Base-by-base conservation (phyloP, 2,797 vertebrate genomes). In the Masticophis lateralis region DNA sequence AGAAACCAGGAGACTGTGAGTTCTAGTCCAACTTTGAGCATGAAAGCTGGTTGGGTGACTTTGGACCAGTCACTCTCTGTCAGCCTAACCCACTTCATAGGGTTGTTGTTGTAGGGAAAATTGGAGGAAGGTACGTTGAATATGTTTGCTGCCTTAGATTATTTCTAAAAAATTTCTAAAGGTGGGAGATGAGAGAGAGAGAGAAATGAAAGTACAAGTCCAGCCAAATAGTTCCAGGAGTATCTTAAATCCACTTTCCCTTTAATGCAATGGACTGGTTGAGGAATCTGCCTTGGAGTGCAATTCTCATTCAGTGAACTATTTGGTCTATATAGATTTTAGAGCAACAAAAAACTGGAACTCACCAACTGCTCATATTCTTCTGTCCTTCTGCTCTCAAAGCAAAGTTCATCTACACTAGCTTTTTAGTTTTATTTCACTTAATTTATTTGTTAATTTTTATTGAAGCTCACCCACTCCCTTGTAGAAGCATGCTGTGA, bases 251-350 rank as follows among this genome's bases (percentile, higher is more conserved):
- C 16, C 56, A 59, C 55, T 13, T 47, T 63, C 57, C 22, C 28
- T 63, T n/a, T 53, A 59, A 37, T 86, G 32, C 11, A 66, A 86
- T 91, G 43, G 43, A n/a, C 43, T 27, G 32, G 13, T 83, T 57
- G 22, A 59, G 56, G 69, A 61, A 59, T 83, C 28, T 61, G 37
- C 47, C 74, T 92, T 86, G 47, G 43, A 61, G 28, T 13, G 32
- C 12, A 13, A 13, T 61, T 37, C 20, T 37, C n/a, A 16, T 57
- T 69, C 32, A 61, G 51, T 22, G 28, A 12, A 59, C 93, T 79
- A 0, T 20, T 59, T 93, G 0, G 0, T 90, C 47, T 51, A 69
- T 51, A 55, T 63, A 20, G 14, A 28, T 43, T 13, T 28, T 0
- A n/a, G 0, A 28, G 53, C 2, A 0, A 37, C 69, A 74, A 37